Evolutionary conservation across 2,797 vertebrate genomes (phyloP).

Genomic region (Brachyrhaphis roseni): DNA sequence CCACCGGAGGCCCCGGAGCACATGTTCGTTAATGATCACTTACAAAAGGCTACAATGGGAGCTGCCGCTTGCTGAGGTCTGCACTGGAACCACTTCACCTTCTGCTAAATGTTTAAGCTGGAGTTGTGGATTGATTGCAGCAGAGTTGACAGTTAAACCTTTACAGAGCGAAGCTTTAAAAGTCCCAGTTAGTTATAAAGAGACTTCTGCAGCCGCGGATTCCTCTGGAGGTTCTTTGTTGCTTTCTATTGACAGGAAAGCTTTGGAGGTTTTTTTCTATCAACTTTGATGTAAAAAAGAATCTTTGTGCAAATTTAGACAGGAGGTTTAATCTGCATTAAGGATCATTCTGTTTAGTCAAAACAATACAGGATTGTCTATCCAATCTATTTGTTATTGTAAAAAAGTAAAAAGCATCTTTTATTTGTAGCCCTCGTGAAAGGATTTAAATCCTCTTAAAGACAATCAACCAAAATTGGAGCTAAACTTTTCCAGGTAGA

Average conservation of each 20-base stretch:
- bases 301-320: neutral
- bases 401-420: neutral
- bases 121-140: constrained; percentile 57
- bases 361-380: constrained; percentile 1
- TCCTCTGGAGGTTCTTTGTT: neutral
- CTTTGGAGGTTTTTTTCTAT: neutral
- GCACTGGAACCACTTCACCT: constrained; percentile 65
- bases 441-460: constrained; percentile 13
- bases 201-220: neutral
- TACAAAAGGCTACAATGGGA: constrained; percentile 74
- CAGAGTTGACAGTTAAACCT: constrained; percentile 56
- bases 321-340: constrained; percentile 14
- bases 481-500: constrained; percentile 46
- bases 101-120: constrained; percentile 75
- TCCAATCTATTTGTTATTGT: neutral
- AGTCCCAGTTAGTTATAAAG: constrained; percentile 20
- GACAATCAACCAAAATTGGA: constrained; percentile 41
- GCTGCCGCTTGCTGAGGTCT: constrained; percentile 62
- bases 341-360: neutral
- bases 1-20: constrained; percentile 68
- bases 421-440: neutral
- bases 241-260: neutral
- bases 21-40: constrained; percentile 81
- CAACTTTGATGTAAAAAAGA: neutral
- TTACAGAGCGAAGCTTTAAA: constrained; percentile 22